Evolutionary conservation across 2,797 vertebrate species (phyloP), one percentile per base, ranked within the genome.

Genomic region (Takifugu ocellatus): DNA sequence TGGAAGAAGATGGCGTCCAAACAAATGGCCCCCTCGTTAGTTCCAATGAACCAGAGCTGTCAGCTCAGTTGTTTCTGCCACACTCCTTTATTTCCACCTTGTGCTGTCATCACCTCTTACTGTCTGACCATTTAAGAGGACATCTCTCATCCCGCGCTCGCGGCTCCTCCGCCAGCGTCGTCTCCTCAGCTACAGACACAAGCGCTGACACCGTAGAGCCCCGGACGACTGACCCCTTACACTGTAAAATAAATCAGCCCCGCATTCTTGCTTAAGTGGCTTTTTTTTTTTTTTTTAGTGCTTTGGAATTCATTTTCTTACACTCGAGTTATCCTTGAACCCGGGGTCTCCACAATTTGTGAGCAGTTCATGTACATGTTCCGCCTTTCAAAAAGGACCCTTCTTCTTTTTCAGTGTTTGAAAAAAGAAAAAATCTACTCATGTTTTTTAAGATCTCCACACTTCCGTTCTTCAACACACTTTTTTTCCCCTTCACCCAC

Each of bases 221-320:
- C 77, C 73, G 66, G 70, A 80, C 75, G 66, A 14, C 74, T 88
- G 87, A 84, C 92, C 88, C 81, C 70, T 89, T 74, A 62, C 81
- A 84, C 68, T 85, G 85, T 85, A 88, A 95, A 92, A 95, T 94
- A 94, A 93, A 95, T 96, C 92, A 93, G 89, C 81, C 87, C 85
- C 82, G 84, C 92, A 91, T 93, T 94, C 93, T 91, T 93, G 91
- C 92, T 93, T 93, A 94, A 94, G 92, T 93, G 91, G 92, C 93
- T 89, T 78, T 46, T 46, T 45, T 43, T 43, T 21, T 43, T 10
- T 11, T 29, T 95, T 96, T 94, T 90, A 90, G 90, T 89, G 87
- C 82, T 70, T 82, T 70, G 86, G 90, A 92, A 92, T 92, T 88
- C 90, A 92, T 95, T 94, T 95, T 93, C 89, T 88, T 88, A 75